A percentile compares a stretch with the other conserved stretches of the same genome.
These are phyloP conservation scores for Onchidella celtica DNA, from an alignment of 2,888 invertebrate species.

Conservation along the genomic window DNA sequence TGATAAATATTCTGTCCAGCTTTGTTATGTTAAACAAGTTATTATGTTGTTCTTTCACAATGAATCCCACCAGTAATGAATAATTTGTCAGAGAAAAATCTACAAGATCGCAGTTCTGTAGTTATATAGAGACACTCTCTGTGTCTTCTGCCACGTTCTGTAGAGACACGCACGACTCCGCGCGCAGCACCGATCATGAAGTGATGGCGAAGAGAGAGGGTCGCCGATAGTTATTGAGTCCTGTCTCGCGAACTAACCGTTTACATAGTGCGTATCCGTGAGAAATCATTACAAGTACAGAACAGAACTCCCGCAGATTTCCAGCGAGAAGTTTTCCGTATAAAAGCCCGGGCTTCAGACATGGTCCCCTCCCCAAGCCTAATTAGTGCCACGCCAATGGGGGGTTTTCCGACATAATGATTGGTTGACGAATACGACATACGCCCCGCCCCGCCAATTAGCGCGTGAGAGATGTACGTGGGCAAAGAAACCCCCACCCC, in stretches of 20 bases:
- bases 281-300: slow-evolving; percentile 14
- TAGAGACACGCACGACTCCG: neutral
- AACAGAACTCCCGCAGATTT: slow-evolving; percentile 20
- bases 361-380: slow-evolving; percentile 2
- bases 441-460: slow-evolving; percentile 46
- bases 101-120: neutral
- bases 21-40: too few species aligned
- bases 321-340: slow-evolving; percentile 8
- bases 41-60: too few species aligned
- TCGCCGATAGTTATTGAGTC: neutral
- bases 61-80: too few species aligned
- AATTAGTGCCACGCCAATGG: slow-evolving; percentile 42
- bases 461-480: slow-evolving; percentile 31
- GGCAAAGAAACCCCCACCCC: neutral
- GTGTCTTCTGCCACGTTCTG: too few species aligned
- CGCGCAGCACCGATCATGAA: neutral
- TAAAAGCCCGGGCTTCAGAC: neutral
- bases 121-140: too few species aligned
- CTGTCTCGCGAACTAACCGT: neutral
- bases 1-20: too few species aligned
- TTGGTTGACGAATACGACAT: slow-evolving; percentile 34
- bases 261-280: slow-evolving; percentile 17
- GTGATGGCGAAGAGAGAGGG: slow-evolving; percentile 6
- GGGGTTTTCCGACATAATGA: slow-evolving; percentile 26
- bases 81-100: too few species aligned